Percentiles rank a stretch among this genome's conserved stretches.
Conservation (phyloP, 2,113 vertebrate genomes). For the Equus przewalskii region DNA sequence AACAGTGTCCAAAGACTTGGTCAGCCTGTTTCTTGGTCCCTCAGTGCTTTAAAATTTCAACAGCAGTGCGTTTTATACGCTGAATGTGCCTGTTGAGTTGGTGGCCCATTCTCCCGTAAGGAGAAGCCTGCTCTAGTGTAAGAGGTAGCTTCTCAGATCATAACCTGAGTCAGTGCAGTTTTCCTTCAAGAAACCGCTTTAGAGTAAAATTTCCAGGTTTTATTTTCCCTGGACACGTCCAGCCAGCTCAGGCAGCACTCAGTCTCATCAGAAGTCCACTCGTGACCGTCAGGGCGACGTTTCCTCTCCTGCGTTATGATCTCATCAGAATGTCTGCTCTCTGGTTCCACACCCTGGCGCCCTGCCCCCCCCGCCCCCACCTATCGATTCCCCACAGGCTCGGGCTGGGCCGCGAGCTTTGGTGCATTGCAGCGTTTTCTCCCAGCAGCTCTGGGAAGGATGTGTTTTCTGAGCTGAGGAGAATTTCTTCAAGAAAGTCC, state of each 20-base stretch:
- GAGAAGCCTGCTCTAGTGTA: not conserved
- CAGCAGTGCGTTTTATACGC: rapidly evolving
- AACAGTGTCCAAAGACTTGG: not conserved
- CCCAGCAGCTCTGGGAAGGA: constrained; percentile 52
- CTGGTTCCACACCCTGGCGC: not conserved
- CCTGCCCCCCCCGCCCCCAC: not conserved
- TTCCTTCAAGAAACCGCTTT: not conserved
- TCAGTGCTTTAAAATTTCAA: rapidly evolving
- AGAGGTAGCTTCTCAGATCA: not conserved
- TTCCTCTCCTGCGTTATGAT: rapidly evolving
- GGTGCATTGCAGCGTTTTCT: constrained; percentile 85
- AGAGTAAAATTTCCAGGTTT: not conserved
- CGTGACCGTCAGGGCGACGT: rapidly evolving
- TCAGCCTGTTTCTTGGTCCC: not conserved
- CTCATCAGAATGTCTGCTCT: not conserved
- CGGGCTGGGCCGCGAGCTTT: constrained; percentile 40
- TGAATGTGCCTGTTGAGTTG: rapidly evolving
- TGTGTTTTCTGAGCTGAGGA: not conserved
- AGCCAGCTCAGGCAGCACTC: not conserved
- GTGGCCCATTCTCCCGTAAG: rapidly evolving
- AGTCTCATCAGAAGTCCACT: rapidly evolving
- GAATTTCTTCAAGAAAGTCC: not conserved
- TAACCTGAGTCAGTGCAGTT: not conserved
- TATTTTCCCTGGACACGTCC: rapidly evolving
- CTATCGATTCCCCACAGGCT: constrained; percentile 44